phyloP scores from a whole-genome alignment of 1,140 invertebrate genomes.

The Diuraphis noxia region DNA sequence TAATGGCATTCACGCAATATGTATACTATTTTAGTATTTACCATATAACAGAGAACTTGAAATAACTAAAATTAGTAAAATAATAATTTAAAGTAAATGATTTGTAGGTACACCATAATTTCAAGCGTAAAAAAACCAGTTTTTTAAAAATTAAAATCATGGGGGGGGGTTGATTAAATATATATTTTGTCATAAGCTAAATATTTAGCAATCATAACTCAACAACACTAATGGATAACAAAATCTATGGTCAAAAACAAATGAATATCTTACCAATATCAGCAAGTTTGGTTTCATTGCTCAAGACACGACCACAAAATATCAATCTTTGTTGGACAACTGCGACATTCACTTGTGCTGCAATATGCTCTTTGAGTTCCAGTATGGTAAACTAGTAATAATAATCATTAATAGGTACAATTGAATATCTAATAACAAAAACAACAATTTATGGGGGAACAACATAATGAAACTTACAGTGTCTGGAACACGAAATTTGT shows the following conservation, averaged over 20 bases:
- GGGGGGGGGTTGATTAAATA: too few species aligned
- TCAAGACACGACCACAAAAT: conserved; percentile 87
- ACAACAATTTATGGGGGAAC: neutral
- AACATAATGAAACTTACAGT: conserved; percentile 71
- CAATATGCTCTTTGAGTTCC: conserved; percentile 84
- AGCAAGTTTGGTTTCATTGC: conserved; percentile 84
- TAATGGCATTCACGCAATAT: too few species aligned
- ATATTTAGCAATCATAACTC: neutral
- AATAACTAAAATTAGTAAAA: too few species aligned
- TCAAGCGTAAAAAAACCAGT: too few species aligned
- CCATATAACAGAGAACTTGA: too few species aligned
- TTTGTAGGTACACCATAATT: too few species aligned
- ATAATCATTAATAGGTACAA: conserved; percentile 43
- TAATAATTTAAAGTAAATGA: too few species aligned
- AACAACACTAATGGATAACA: neutral
- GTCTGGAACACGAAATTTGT: conserved; percentile 80
- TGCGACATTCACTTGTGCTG: conserved; percentile 74
- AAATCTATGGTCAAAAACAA: neutral
- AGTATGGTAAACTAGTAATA: conserved; percentile 77
- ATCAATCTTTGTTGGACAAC: conserved; percentile 85
- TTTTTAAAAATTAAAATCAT: too few species aligned
- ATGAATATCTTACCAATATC: conserved; percentile 75
- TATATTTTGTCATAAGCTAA: too few species aligned
- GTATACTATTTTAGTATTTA: too few species aligned
- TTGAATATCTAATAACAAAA: neutral